phyloP scores from a whole-genome alignment of 2,888 invertebrate species.

The Lordiphosa andalusiaca region DNA sequence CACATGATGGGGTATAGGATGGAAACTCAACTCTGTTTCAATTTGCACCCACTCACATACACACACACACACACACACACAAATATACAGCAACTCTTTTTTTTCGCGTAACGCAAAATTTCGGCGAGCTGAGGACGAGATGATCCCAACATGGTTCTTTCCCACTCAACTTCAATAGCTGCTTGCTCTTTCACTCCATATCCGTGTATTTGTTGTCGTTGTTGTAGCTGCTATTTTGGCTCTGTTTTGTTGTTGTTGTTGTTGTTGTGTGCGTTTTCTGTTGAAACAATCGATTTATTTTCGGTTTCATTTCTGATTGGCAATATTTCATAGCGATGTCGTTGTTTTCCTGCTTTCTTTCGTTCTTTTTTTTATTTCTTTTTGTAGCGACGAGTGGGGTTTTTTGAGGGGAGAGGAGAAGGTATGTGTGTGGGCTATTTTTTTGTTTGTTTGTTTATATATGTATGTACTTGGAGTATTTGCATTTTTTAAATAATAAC shows the following conservation, averaged over 20 bases:
- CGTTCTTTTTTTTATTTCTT: slow-evolving; percentile 7
- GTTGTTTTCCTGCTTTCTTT: slow-evolving; percentile 21
- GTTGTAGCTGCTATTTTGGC: slow-evolving; percentile 45
- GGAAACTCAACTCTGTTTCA: slow-evolving; percentile 62
- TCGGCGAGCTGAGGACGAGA: slow-evolving; percentile 36
- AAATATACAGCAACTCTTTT: slow-evolving; percentile 51
- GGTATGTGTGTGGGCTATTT: background rate
- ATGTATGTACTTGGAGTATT: slow-evolving; percentile 23
- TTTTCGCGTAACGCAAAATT: slow-evolving; percentile 65
- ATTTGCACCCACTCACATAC: slow-evolving; percentile 59
- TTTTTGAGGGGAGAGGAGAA: slow-evolving; percentile 2
- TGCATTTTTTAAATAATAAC: slow-evolving; percentile 60
- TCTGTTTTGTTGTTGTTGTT: slow-evolving; percentile 38
- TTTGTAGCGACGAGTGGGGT: background rate
- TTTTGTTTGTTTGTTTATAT: slow-evolving; percentile 10
- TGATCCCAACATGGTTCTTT: slow-evolving; percentile 24
- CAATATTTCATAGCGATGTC: slow-evolving; percentile 74
- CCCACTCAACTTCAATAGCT: too few species aligned
- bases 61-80: slow-evolving; percentile 27
- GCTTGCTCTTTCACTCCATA: slow-evolving; percentile 47
- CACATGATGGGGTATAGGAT: slow-evolving; percentile 27
- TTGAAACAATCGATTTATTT: slow-evolving; percentile 78
- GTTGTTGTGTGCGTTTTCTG: slow-evolving; percentile 55
- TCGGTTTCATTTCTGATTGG: slow-evolving; percentile 79
- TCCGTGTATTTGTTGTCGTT: slow-evolving; percentile 16